Evolutionary conservation across 2,113 vertebrate genomes (phyloP).

Genomic region (Todiramphus chloris): DNA sequence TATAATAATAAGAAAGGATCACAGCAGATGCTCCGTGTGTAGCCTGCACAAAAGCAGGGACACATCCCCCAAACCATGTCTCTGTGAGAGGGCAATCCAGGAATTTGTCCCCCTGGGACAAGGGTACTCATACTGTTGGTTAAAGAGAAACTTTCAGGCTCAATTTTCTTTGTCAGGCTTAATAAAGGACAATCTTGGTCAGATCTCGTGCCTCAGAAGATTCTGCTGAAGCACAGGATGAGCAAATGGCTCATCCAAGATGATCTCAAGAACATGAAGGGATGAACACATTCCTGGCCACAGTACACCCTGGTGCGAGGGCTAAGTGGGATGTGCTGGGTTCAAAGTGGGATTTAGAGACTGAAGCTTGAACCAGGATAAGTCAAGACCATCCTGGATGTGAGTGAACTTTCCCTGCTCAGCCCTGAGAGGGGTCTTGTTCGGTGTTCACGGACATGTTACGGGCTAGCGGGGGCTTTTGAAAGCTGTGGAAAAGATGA

Average conservation of each 20-base stretch:
- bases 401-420: background rate
- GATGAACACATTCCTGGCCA: background rate
- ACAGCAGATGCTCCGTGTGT: background rate
- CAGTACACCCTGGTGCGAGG: background rate
- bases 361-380: background rate
- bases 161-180: background rate
- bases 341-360: background rate
- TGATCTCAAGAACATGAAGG: background rate
- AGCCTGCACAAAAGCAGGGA: background rate
- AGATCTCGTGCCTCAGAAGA: background rate
- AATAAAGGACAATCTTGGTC: background rate
- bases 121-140: background rate
- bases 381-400: background rate
- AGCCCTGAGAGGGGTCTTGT: background rate
- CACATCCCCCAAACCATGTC: accelerated
- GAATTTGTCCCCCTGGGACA: background rate
- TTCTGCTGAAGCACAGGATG: background rate
- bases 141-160: background rate
- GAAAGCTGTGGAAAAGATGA: background rate
- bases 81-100: background rate
- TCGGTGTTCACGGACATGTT: accelerated
- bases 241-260: background rate
- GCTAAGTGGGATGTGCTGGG: background rate
- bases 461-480: background rate
- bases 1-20: background rate